Percentiles rank a stretch among this genome's conserved stretches.
phyloP scores from a whole-genome alignment of 2,888 invertebrate species.

The Caenorhabditis virilis region DNA sequence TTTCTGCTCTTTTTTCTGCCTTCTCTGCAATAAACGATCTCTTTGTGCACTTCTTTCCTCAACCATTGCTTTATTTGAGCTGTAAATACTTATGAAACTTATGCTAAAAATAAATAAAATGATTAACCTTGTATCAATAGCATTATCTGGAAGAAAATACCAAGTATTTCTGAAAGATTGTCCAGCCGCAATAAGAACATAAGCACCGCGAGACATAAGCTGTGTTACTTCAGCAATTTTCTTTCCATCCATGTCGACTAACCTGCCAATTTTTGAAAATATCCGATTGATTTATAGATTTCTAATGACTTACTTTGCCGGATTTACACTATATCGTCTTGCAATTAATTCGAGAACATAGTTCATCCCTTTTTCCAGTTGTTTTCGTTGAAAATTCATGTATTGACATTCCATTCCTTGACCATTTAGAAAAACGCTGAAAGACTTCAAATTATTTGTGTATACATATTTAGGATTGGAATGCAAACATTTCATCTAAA shows the following conservation, averaged over 20 bases:
- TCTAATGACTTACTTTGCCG: slow-evolving; percentile 44
- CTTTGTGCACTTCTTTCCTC: slow-evolving; percentile 57
- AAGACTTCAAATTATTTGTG: slow-evolving; percentile 5
- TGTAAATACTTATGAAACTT: slow-evolving; percentile 13
- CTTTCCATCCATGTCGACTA: slow-evolving; percentile 60
- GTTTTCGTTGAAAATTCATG: slow-evolving; percentile 57
- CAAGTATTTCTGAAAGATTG: slow-evolving; percentile 62
- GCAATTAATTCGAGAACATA: slow-evolving; percentile 59
- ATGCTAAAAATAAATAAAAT: neutral
- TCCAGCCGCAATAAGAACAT: slow-evolving; percentile 60
- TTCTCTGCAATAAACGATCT: slow-evolving; percentile 50
- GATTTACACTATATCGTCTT: slow-evolving; percentile 55
- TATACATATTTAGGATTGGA: too few species aligned
- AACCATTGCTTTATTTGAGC: slow-evolving; percentile 42
- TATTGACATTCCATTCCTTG: slow-evolving; percentile 60
- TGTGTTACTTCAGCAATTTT: slow-evolving; percentile 52
- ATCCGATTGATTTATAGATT: neutral
- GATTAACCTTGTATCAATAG: slow-evolving; percentile 60
- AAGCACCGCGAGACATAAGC: slow-evolving; percentile 61
- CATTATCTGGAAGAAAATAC: slow-evolving; percentile 64
- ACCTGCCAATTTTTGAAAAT: slow-evolving; percentile 25
- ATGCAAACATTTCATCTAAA: too few species aligned
- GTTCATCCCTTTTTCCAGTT: slow-evolving; percentile 59
- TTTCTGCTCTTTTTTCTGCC: slow-evolving; percentile 29
- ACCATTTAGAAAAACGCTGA: slow-evolving; percentile 61